Evolutionary conservation across 1,140 invertebrate genomes (phyloP), one percentile per base, ranked within the genome.

Genomic region (Batillaria attramentaria): DNA sequence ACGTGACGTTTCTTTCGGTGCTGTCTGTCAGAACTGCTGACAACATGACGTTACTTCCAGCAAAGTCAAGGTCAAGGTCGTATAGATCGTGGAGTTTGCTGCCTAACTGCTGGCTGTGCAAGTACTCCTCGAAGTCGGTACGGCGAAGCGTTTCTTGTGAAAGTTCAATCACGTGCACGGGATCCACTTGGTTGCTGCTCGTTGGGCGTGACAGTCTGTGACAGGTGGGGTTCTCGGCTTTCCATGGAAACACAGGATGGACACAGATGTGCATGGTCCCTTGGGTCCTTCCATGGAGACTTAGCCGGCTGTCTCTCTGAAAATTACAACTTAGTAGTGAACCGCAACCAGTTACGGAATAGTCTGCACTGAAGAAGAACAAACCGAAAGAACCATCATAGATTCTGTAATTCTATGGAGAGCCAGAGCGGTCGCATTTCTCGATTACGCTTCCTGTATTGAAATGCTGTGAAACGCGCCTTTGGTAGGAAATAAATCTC

Each of bases 21-120:
- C n/a, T 46, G 46, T 69, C 60, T 28, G 73, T 41, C 13, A 81
- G 43, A n/a, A 81, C 37, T 10, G 77, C 82, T 4, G 70, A 43
- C 20, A 81, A 42, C 42, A 43, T 46, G 28, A 77, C 39, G 43
- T 46, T 60, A 33, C 31, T 28, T n/a, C 42, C n/a, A 28, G 74
- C 50, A 28, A 81, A 76, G 42, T 83, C 82, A 31, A 81, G 35
- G 39, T 83, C 82, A 31, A 66, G 65, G 54, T 73, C 72, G 72
- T 73, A 73, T 20, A 73, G 72, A 31, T 73, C 46, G 33, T 46
- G 31, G 18, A 83, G 43, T 8, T 79, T 66, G 66, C 66, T 57
- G 20, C 77, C 82, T n/a, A 83, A 31, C 20, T 69, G 50, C 6
- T 60, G 60, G 57, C 77, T 77, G 72, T 54, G 10, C 16, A 73